phyloP scores from a whole-genome alignment of 2,888 invertebrate genomes.

The Agonopterix arenella region DNA sequence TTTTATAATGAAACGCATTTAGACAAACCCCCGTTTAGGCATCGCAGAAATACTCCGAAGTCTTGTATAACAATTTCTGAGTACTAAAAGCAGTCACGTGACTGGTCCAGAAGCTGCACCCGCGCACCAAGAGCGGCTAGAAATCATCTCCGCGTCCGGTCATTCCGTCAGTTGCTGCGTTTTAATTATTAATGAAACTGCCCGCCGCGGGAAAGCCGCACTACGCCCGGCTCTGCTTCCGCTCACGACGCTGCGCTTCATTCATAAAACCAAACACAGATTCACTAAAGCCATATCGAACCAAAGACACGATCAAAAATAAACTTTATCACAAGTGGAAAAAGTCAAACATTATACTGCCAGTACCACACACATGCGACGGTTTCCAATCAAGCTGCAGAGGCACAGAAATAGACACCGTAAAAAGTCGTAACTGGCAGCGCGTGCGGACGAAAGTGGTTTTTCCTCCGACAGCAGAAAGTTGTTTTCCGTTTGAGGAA shows the following conservation, averaged over 20 bases:
- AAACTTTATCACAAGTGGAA: slow-evolving; percentile 28
- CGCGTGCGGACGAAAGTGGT: slow-evolving; percentile 66
- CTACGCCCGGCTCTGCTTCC: slow-evolving; percentile 70
- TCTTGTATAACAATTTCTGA: no score
- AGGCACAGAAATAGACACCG: slow-evolving; percentile 59
- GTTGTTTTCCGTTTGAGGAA: slow-evolving; percentile 66
- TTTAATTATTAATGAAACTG: slow-evolving; percentile 77
- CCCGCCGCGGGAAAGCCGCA: slow-evolving; percentile 72
- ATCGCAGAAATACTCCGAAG: slow-evolving; percentile 7
- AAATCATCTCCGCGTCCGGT: slow-evolving; percentile 72
- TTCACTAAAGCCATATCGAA: slow-evolving; percentile 28
- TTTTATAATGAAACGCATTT: no score
- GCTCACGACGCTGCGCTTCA: slow-evolving; percentile 73
- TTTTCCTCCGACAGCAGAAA: slow-evolving; percentile 59
- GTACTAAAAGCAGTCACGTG: slow-evolving; percentile 5
- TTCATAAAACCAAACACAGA: slow-evolving; percentile 60
- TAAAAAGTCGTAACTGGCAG: slow-evolving; percentile 66
- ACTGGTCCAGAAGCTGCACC: slow-evolving; percentile 40
- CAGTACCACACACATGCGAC: slow-evolving; percentile 19
- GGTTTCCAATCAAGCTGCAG: slow-evolving; percentile 25
- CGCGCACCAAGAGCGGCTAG: slow-evolving; percentile 52
- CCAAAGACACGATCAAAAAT: slow-evolving; percentile 23
- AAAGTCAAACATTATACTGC: slow-evolving; percentile 28
- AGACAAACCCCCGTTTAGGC: slow-evolving; percentile 1
- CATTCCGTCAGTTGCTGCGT: slow-evolving; percentile 66